phyloP scores from a whole-genome alignment of 2,113 vertebrate genomes.

The Crocuta crocuta region DNA sequence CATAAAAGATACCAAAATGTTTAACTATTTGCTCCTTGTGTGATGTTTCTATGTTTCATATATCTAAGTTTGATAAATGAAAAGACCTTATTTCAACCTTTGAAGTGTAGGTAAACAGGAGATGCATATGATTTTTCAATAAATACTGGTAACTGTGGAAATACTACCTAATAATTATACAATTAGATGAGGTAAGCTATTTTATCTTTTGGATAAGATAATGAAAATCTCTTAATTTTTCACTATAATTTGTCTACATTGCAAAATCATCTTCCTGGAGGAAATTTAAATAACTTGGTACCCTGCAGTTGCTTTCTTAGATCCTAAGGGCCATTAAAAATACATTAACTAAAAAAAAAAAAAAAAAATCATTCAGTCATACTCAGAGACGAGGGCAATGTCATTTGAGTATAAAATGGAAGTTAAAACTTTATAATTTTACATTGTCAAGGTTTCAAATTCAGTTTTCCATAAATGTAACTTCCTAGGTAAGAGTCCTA shows the following conservation, averaged over 20 bases:
- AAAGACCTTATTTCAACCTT: not conserved
- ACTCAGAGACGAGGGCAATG: constrained; percentile 37
- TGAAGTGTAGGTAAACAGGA: not conserved
- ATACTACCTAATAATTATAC: not conserved
- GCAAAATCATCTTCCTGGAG: constrained; percentile 24
- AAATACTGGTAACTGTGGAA: not conserved
- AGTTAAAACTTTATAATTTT: constrained; percentile 71
- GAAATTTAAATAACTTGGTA: not conserved
- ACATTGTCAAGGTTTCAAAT: constrained; percentile 64
- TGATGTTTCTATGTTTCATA: not conserved
- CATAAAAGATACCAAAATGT: not conserved
- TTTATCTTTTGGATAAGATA: not conserved
- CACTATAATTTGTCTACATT: not conserved
- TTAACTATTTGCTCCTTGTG: not conserved
- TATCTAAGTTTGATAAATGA: not conserved
- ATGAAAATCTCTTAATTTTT: constrained; percentile 33
- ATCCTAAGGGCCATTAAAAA: not conserved
- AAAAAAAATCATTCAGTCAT: not conserved
- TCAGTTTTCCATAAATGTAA: constrained; percentile 65
- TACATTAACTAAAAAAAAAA: not conserved
- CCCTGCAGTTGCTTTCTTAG: not conserved
- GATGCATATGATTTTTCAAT: not conserved
- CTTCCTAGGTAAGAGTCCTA: constrained; percentile 40
- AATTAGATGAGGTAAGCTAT: not conserved
- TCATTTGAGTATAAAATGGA: constrained; percentile 50